A percentile compares a stretch with the other conserved stretches of the same genome.
These are phyloP conservation scores for Poecilia velifera DNA, from an alignment of 2,797 vertebrate genomes.

Conservation along the genomic window DNA sequence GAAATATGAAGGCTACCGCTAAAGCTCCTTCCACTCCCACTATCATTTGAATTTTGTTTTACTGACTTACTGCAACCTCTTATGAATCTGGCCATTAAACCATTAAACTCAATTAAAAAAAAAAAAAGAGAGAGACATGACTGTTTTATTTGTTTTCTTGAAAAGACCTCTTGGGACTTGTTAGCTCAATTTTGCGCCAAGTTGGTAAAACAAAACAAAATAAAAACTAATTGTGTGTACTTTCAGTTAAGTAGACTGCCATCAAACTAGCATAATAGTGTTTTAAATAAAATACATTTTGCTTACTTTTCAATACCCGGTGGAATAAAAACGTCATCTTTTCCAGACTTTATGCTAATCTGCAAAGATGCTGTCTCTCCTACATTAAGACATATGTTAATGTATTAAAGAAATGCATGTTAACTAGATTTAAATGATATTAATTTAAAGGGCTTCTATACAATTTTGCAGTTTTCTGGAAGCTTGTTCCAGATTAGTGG, in stretches of 20 bases:
- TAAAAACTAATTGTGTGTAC: neutral
- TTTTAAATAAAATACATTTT: neutral
- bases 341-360: neutral
- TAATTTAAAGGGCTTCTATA: neutral
- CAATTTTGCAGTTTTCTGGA: too few relatives aligned
- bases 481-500: too few relatives aligned
- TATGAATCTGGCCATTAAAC: neutral
- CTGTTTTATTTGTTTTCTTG: neutral
- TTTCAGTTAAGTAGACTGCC: neutral
- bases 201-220: neutral
- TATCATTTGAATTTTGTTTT: neutral
- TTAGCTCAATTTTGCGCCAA: neutral
- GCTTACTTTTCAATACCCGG: neutral
- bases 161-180: neutral
- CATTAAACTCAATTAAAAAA: neutral
- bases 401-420: neutral
- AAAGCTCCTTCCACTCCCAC: neutral
- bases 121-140: too few relatives aligned
- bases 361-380: neutral
- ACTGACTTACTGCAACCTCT: neutral
- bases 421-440: neutral
- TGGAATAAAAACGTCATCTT: neutral
- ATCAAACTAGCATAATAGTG: too few relatives aligned
- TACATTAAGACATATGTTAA: neutral
- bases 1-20: slow-evolving; percentile 1